Base-by-base conservation (phyloP, 1,140 invertebrate species). In the Magallana gigas region DNA sequence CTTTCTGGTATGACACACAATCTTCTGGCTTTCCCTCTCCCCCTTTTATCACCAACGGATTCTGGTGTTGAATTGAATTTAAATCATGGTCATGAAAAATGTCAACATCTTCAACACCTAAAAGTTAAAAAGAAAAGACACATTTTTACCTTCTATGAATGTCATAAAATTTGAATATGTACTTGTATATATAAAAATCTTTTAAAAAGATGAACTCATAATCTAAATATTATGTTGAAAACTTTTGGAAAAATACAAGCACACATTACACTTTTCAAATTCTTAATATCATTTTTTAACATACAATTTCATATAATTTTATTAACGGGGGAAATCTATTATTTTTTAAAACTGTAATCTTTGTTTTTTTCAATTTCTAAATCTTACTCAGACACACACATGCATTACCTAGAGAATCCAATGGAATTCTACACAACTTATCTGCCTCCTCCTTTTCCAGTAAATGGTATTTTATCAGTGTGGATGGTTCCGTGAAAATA, bases 11-110 rank as follows among this genome's bases (percentile, higher is more conserved):
- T 4, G 98, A 95, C 85, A 96, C 95, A 94, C 98, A 99, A 29
- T 96, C 93, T 14, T 95, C 94, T 1, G 98, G 98, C 81, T 95
- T 95, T 96, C 96, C 98, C 88, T 96, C 95, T 1, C 97, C 97
- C 8, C 98, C 98, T 12, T 86, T 80, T 12, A 86, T 9, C 1
- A 94, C 91, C 57, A 90, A 85, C 7, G 91, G 89, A 82, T 93
- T 92, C 2, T 83, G n/a, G 12, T 83, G 83, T 18, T 84, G 36
- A 23, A 93, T 90, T 16, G 87, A 80, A 23, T 91, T 68, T n/a
- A 90, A 88, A 4, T 85, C 81, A 57, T 90, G 91, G 29, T 91
- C 89, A 59, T 86, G 81, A 76, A 93, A 90, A 36, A 93, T 92
- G 62, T 93, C 91, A 16, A 93, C 87, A 23, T 93, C 60, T 11